phyloP scores from a whole-genome alignment of 2,113 vertebrate species.

The Capricornis sumatraensis region DNA sequence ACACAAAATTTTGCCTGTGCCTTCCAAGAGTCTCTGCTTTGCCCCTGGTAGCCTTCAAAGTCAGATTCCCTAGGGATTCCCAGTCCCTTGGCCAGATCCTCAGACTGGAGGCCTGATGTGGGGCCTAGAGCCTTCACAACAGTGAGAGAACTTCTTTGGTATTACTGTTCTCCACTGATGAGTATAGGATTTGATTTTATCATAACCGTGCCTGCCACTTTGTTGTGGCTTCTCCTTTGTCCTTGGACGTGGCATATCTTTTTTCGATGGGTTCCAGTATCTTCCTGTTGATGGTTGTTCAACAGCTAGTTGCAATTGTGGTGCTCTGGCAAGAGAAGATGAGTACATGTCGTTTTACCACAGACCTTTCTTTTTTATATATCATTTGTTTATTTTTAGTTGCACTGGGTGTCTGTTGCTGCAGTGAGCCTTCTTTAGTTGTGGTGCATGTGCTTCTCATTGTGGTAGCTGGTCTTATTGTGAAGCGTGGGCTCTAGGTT shows the following conservation, averaged over 20 bases:
- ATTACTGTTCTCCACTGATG: neutral
- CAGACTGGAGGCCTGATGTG: neutral
- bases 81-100: neutral
- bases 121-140: neutral
- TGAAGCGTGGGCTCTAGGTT: neutral
- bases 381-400: neutral
- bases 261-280: neutral
- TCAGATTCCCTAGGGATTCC: neutral
- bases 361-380: neutral
- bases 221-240: neutral
- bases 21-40: neutral
- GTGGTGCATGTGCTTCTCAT: neutral
- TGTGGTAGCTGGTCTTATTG: neutral
- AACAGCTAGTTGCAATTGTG: neutral
- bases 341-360: neutral
- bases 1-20: neutral
- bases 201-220: fast-evolving
- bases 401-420: neutral
- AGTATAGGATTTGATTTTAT: neutral
- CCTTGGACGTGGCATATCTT: neutral
- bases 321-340: neutral
- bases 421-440: neutral
- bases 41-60: neutral
- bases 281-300: neutral
- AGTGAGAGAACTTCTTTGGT: neutral